Evolutionary conservation across 2,113 vertebrate genomes (phyloP), one percentile per base, ranked within the genome.

Genomic region (Lampris incognitus): DNA sequence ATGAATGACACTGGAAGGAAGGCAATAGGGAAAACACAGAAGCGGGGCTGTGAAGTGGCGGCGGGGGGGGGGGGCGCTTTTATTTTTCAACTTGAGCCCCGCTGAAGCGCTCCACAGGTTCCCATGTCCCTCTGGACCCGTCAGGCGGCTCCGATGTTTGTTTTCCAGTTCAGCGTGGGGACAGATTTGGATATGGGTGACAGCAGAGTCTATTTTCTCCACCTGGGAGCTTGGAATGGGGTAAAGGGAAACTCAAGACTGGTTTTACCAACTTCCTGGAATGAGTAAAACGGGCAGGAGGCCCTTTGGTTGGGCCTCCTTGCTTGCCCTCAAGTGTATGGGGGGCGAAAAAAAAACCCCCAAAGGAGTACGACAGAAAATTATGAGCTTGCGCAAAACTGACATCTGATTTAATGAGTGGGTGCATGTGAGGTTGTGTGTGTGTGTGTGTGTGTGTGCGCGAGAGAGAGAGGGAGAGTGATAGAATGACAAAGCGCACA

Each of bases 191-290:
- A 90, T 79, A 80, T 85, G 88, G 84, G 86, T 51, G 84, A 87
- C 88, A 82, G 90, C 87, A 6, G 81, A 82, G 89, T 90, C 91
- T 94, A 93, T 92, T 93, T 93, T 94, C 88, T 91, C 86, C 91
- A 91, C 91, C 88, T 90, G 89, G 83, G 89, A 88, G 87, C 85
- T 85, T 78, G 77, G 79, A 83, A 76, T 67, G 68, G 76, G 87
- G 72, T 71, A 80, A 77, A 78, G 88, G 80, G 91, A 90, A 94
- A 94, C 90, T 89, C 90, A 92, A 94, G 86, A 90, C 90, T 82
- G 82, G 79, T 85, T 90, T 92, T 89, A 78, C 87, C 81, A 84
- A 40, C 87, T 93, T 93, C 91, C 88, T 89, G 91, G 93, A 93
- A 92, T 77, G 69, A 50, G 86, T 91, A 85, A 89, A 88, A 86